Base-by-base conservation (phyloP, 2,888 invertebrate genomes). In the Ommatoiulus sabulosus region DNA sequence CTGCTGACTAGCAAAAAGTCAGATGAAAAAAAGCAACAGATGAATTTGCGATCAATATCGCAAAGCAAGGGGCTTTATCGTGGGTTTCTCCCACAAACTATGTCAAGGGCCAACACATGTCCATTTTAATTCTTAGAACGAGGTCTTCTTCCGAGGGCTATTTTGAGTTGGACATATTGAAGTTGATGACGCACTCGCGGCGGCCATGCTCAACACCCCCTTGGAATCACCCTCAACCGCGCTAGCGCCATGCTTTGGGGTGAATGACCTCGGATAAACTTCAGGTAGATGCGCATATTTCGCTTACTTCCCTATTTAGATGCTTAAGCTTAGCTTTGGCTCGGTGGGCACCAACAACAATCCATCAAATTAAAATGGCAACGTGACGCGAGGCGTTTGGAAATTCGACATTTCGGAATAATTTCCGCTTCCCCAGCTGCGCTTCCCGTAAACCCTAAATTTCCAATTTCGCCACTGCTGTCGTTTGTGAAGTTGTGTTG, bases 241-340 rank as follows among this genome's bases (percentile, higher is more conserved):
- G 7, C 20, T 20, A 72, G 72, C 72, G 20, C 8, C 17, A 72
- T 24, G 24, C 72, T 72, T 72, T 72, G 72, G 72, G 72, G 72
- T 72, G 72, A 72, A 72, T 72, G 72, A 72, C 72, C 72, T 72
- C 72, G 72, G 72, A 24, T 72, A 72, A 72, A 72, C 72, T 72
- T 72, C 72, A 72, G 72, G 72, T 72, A 20, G 72, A 72, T 24
- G 72, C 7, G 20, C 63, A 63, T 72, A 24, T 63, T 20, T 63
- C 20, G 63, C 63, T 63, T 20, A 72, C 72, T 72, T 72, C 72
- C 72, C 72, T 72, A 72, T 72, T 24, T 72, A 24, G 72, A 1
- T 72, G 20, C 20, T 20, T 72, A 72, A 24, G 72, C 72, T n/a
- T 72, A 6, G 24, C 20, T 72, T 72, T 20, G 20, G 10, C 20